A percentile compares a stretch with the other conserved stretches of the same genome.
Evolutionary conservation across 2,113 vertebrate genomes (phyloP).

Genomic region (Pedionomus torquatus): DNA sequence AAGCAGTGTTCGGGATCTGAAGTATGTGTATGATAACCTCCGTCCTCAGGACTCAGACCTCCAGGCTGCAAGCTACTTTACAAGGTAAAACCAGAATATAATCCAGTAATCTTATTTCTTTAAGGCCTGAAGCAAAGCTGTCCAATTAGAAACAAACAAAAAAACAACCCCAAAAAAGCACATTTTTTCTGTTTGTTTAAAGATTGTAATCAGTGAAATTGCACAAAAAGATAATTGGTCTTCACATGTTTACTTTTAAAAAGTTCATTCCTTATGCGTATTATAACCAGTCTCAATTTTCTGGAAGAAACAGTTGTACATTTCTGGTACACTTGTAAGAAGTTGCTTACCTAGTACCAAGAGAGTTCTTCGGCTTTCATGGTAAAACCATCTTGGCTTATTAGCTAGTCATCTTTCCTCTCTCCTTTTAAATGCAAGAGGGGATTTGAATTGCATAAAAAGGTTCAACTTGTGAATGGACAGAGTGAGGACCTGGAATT

Average conservation of each 20-base stretch:
- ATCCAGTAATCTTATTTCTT: not conserved
- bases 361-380: not conserved
- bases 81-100: constrained; percentile 75
- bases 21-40: constrained; percentile 86
- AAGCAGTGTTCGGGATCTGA: constrained; percentile 80
- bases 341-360: not conserved
- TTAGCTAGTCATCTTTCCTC: not conserved
- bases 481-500: not conserved
- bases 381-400: not conserved
- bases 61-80: constrained; percentile 89
- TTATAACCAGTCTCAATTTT: not conserved
- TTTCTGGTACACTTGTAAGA: not conserved
- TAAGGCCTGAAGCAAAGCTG: not conserved
- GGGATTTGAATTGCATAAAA: not conserved
- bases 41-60: constrained; percentile 85
- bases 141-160: not conserved
- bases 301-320: not conserved
- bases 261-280: not conserved
- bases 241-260: not conserved
- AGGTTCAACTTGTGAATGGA: not conserved
- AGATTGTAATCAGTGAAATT: not conserved
- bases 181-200: not conserved
- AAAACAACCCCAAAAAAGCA: too few species aligned
- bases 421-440: not conserved
- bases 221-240: not conserved